A percentile compares a stretch with the other conserved stretches of the same genome.
phyloP scores from a whole-genome alignment of 1,140 invertebrate genomes.

The Caerostris extrusa region DNA sequence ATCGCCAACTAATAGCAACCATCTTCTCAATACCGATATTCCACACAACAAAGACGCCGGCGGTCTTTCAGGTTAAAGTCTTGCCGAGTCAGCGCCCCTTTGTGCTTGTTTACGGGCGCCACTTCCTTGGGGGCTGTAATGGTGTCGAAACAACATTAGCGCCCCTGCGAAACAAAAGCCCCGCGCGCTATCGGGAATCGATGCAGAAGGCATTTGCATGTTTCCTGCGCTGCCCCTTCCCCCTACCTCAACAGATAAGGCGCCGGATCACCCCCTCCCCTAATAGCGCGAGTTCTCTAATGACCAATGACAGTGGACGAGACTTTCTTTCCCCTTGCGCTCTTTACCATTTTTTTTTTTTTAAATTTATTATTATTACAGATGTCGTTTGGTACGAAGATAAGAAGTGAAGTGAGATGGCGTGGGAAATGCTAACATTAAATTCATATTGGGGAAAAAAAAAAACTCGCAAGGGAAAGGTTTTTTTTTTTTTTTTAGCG shows the following conservation, averaged over 20 bases:
- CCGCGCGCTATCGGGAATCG: constrained; percentile 24
- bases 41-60: too few relatives aligned
- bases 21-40: too few relatives aligned
- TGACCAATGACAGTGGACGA: neutral
- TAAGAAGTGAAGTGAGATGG: neutral
- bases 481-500: neutral
- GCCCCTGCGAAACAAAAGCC: constrained; percentile 38
- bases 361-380: neutral
- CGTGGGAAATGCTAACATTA: neutral
- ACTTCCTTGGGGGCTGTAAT: constrained; percentile 3
- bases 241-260: neutral
- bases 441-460: neutral
- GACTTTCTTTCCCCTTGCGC: neutral
- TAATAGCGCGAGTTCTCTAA: neutral
- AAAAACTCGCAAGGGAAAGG: neutral
- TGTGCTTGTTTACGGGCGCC: neutral
- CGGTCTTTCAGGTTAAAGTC: neutral
- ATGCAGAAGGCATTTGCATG: constrained; percentile 49
- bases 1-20: too few relatives aligned
- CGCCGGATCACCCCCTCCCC: neutral
- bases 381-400: neutral
- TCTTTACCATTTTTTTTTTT: neutral
- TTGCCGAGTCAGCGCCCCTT: neutral
- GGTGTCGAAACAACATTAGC: constrained; percentile 67
- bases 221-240: neutral